These are phyloP conservation scores for Drosophila micromelanica DNA, from an alignment of 1,140 invertebrate species.

Conservation along the genomic window DNA sequence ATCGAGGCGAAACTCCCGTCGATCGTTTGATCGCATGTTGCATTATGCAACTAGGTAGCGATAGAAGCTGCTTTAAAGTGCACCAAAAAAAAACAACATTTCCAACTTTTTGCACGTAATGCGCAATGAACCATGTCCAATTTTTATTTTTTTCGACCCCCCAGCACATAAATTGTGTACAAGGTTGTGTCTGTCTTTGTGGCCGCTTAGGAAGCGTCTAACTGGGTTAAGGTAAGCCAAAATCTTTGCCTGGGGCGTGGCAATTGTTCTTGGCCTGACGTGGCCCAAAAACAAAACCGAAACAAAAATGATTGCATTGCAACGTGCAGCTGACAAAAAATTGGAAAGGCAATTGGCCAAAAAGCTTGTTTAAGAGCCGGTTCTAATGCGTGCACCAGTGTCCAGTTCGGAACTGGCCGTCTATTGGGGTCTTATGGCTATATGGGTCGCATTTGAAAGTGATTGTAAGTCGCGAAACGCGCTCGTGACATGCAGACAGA, in stretches of 20 bases:
- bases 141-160: not conserved
- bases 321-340: conserved; percentile 45
- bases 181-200: conserved; percentile 45
- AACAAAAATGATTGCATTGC: conserved; percentile 21
- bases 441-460: conserved; percentile 77
- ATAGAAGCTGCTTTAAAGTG: conserved; percentile 29
- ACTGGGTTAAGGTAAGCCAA: conserved; percentile 73
- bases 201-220: conserved; percentile 41
- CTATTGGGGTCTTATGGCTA: conserved; percentile 6
- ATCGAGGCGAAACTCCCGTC: conserved; percentile 15
- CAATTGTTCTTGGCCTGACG: conserved; percentile 44
- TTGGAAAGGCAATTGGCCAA: conserved; percentile 70
- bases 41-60: conserved; percentile 55
- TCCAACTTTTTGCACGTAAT: conserved; percentile 26
- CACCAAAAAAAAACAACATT: conserved; percentile 12
- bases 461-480: conserved; percentile 54
- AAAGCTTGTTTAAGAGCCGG: conserved; percentile 55
- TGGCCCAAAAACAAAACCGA: conserved; percentile 38
- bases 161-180: conserved; percentile 56
- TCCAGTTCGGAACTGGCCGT: conserved; percentile 32
- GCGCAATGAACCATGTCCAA: conserved; percentile 26
- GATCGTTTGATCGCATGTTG: conserved; percentile 33
- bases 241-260: conserved; percentile 57
- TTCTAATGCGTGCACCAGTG: conserved; percentile 74
- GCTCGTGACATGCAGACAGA: conserved; percentile 39